Evolutionary conservation across 2,113 vertebrate genomes (phyloP).

Genomic region (Conger conger): DNA sequence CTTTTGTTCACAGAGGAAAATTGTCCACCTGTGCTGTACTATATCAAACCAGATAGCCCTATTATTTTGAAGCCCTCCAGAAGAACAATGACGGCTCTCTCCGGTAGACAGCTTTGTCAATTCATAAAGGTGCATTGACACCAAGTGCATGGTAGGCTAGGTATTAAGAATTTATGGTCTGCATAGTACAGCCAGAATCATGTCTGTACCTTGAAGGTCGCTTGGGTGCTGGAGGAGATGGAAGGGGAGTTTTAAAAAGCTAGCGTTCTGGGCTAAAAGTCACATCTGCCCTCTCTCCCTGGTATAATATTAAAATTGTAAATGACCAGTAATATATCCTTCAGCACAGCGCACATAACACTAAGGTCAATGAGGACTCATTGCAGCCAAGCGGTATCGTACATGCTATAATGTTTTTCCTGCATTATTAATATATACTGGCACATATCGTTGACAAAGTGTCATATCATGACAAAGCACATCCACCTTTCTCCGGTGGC

Average conservation of each 20-base stretch:
- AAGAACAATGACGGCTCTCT: constrained; percentile 35
- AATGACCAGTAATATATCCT: constrained; percentile 13
- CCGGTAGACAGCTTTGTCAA: constrained; percentile 26
- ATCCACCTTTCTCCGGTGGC: neutral
- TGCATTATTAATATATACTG: constrained; percentile 33
- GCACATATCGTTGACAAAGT: constrained; percentile 31
- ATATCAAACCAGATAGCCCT: constrained; percentile 43
- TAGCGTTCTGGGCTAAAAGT: constrained; percentile 4
- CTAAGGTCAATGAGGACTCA: constrained; percentile 47
- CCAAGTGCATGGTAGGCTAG: constrained; percentile 47
- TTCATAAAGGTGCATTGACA: constrained; percentile 53
- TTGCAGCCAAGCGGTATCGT: constrained; percentile 35
- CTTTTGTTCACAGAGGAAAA: constrained; percentile 24
- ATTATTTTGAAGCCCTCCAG: constrained; percentile 48
- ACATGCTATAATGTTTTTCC: constrained; percentile 42
- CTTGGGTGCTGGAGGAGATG: neutral
- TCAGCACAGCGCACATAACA: constrained; percentile 3
- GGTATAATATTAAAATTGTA: neutral
- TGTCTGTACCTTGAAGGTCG: constrained; percentile 50
- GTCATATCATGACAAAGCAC: constrained; percentile 15
- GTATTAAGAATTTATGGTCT: constrained; percentile 59
- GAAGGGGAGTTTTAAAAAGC: neutral
- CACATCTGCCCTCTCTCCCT: neutral
- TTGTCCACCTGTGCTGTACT: constrained; percentile 22
- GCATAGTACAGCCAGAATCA: constrained; percentile 49